A percentile compares a stretch with the other conserved stretches of the same genome.
Conservation (phyloP, 2,113 vertebrate species). For the Protomyctophum bolini region DNA sequence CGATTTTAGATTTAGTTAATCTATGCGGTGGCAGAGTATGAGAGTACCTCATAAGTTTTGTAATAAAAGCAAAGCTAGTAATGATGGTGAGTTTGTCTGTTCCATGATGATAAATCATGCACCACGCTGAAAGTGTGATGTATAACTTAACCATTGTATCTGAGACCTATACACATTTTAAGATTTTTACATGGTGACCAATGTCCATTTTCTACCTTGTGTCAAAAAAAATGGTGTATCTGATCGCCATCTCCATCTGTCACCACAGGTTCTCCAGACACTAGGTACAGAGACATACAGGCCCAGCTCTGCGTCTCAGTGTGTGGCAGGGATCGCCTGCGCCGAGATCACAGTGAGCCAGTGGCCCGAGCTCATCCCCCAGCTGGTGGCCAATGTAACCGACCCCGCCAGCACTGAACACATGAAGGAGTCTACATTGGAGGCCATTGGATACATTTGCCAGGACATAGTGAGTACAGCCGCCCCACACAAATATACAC, state of each 20-base stretch:
- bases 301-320: conserved; percentile 96
- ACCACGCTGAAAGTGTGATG: neutral
- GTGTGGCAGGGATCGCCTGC: conserved; percentile 96
- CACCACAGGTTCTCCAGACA: conserved; percentile 89
- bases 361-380: conserved; percentile 96
- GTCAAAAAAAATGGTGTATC: neutral
- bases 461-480: conserved; percentile 93
- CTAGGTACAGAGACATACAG: conserved; percentile 96
- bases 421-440: conserved; percentile 98
- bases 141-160: neutral
- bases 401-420: conserved; percentile 95
- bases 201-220: neutral
- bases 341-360: conserved; percentile 96
- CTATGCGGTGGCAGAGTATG: no score
- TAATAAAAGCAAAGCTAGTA: no score
- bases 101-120: neutral
- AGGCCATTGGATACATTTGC: conserved; percentile 99
- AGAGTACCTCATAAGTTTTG: no score
- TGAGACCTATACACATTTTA: neutral
- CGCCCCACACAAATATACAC: neutral
- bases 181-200: neutral
- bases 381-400: conserved; percentile 95
- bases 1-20: no score
- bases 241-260: neutral
- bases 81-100: neutral